phyloP scores from a whole-genome alignment of 1,140 invertebrate species.

The Cherax quadricarinatus region DNA sequence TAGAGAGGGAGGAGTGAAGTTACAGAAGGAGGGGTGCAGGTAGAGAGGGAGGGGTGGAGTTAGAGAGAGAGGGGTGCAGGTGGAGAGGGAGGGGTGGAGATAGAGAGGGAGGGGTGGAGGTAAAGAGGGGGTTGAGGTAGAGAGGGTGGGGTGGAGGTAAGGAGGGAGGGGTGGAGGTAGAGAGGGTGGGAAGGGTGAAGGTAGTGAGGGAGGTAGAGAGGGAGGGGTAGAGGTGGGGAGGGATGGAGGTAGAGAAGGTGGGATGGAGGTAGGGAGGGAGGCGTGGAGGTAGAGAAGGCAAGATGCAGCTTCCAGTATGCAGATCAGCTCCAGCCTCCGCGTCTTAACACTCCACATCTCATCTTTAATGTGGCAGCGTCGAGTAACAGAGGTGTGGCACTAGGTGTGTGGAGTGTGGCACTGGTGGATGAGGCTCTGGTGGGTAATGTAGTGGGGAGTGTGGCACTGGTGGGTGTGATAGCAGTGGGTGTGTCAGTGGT shows the following conservation, averaged over 20 bases:
- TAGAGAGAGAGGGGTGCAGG: too few relatives aligned
- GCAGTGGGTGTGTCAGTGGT: too few relatives aligned
- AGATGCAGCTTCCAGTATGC: not conserved
- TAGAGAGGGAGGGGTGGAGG: too few relatives aligned
- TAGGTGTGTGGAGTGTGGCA: not conserved
- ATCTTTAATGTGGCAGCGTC: not conserved
- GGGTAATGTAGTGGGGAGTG: not conserved
- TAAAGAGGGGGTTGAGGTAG: too few relatives aligned
- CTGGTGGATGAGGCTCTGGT: not conserved
- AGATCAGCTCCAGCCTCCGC: not conserved
- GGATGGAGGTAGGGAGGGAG: too few relatives aligned
- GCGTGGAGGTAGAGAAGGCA: too few relatives aligned
- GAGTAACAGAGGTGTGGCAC: not conserved
- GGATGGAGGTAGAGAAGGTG: too few relatives aligned
- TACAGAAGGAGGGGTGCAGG: not conserved
- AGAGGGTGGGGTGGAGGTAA: too few relatives aligned
- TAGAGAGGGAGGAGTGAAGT: too few relatives aligned
- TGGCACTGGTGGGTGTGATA: not conserved
- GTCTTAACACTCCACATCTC: not conserved
- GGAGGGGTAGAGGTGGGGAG: too few relatives aligned
- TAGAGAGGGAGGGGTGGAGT: not conserved
- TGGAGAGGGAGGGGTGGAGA: too few relatives aligned
- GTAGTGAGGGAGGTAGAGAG: too few relatives aligned
- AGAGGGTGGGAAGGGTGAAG: not conserved
- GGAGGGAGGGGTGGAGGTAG: not conserved